These are phyloP conservation scores for Calyptomena viridis DNA, from an alignment of 2,113 vertebrate genomes.

Conservation along the genomic window DNA sequence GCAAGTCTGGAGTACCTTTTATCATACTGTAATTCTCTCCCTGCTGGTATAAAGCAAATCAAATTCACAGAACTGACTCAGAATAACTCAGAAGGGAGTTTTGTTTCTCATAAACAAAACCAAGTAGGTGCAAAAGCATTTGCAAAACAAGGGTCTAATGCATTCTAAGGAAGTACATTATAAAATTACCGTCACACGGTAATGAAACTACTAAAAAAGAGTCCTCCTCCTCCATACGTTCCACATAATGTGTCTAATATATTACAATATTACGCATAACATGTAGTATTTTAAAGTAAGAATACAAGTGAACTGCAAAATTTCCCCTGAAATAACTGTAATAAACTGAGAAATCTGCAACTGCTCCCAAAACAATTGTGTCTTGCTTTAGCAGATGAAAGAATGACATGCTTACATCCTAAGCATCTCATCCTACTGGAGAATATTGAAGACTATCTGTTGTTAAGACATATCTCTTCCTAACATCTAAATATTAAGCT, in stretches of 20 bases:
- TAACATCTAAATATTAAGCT: not conserved
- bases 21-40: not conserved
- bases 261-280: not conserved
- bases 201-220: not conserved
- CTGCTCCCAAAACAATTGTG: accelerated
- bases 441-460: not conserved
- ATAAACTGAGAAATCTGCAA: not conserved
- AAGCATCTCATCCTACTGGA: not conserved
- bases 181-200: not conserved
- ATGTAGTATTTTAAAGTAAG: not conserved
- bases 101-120: not conserved
- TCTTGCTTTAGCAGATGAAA: not conserved
- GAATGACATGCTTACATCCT: not conserved
- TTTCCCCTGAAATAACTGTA: not conserved
- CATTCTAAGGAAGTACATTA: not conserved
- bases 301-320: not conserved
- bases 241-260: not conserved
- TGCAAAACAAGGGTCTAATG: not conserved
- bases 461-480: not conserved
- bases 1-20: not conserved
- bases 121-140: not conserved
- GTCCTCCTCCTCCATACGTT: not conserved
- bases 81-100: not conserved
- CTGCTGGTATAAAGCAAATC: not conserved
- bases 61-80: not conserved